These are phyloP conservation scores for Drosophila ficusphila DNA, from an alignment of 1,140 invertebrate species.

Conservation along the genomic window DNA sequence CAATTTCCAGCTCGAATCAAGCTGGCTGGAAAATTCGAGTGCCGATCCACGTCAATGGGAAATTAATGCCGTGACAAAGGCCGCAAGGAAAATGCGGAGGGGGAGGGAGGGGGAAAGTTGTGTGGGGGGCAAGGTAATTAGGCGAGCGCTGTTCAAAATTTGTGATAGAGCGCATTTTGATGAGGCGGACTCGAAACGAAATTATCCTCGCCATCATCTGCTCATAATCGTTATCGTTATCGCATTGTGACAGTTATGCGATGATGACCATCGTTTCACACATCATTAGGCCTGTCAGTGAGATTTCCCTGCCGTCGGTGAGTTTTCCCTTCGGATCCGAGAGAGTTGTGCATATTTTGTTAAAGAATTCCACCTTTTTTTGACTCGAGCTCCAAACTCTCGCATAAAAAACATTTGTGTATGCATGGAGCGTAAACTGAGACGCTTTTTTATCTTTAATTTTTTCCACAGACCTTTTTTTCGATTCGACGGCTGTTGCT, in stretches of 20 bases:
- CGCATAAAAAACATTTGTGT: conserved; percentile 40
- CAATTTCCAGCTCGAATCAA: conserved; percentile 29
- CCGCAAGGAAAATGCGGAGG: neutral
- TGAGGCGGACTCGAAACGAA: conserved; percentile 33
- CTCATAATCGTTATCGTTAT: conserved; percentile 42
- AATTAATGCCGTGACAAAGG: conserved; percentile 32
- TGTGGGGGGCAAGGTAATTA: conserved; percentile 30
- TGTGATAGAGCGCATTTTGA: conserved; percentile 37
- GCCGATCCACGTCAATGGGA: conserved; percentile 31
- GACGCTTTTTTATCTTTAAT: conserved; percentile 31
- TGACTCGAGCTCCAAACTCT: neutral
- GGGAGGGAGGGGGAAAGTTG: neutral
- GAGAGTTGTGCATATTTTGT: conserved; percentile 54
- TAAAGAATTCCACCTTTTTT: conserved; percentile 32
- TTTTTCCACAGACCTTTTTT: conserved; percentile 21
- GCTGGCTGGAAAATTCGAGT: conserved; percentile 50
- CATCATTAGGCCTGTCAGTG: conserved; percentile 70
- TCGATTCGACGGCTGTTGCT: neutral
- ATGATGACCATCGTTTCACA: conserved; percentile 70
- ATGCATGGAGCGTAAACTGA: conserved; percentile 45
- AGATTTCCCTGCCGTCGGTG: conserved; percentile 46
- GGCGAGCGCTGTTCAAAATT: conserved; percentile 7
- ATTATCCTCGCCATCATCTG: conserved; percentile 19
- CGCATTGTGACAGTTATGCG: conserved; percentile 51
- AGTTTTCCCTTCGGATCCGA: conserved; percentile 32